Evolutionary conservation across 2,113 vertebrate species (phyloP), one percentile per base, ranked within the genome.

Genomic region (Microtus ochrogaster): DNA sequence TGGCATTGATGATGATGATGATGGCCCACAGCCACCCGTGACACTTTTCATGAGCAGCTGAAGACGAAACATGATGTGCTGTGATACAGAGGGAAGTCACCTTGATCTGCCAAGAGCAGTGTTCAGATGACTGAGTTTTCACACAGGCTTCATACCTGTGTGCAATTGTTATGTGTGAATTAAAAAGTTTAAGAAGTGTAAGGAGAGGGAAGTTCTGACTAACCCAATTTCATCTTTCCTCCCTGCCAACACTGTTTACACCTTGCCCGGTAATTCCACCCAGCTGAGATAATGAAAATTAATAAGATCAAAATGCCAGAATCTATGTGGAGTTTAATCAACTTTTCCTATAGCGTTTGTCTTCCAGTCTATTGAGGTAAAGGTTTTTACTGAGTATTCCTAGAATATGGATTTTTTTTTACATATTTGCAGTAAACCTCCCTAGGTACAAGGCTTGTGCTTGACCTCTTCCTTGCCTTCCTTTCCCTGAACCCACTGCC

Each of bases 401-500:
- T 44, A 44, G 58, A 24, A 65, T 63, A 39, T 22, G 16, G 36
- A 44, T 30, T 49, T 65, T 36, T 52, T 52, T 36, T 52, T 52
- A 85, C 5, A 68, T 36, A 11, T 36, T 68, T 86, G 30, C 24
- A 30, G 26, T 41, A 65, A 65, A 28, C 58, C 14, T 83, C 13
- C 26, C 39, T 44, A 26, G 26, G 7, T 84, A 41, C 7, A 65
- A 84, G 82, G 22, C 65, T 16, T 5, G 7, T 11, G 11, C 52
- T 26, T 58, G 3, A 49, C 14, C 12, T 9, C 26, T 55, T 55
- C 55, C 55, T 55, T 24, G 7, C 6, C 8, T 3, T 19, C 0
- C 13, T 9, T 36, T 12, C 10, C 7, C 30, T n/a, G 0, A 1
- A 33, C 36, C 4, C 41, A 7, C n/a, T 13, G 68, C 17, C 7